Percentiles rank a stretch among this genome's conserved stretches.
Conservation (phyloP, 2,113 vertebrate genomes). For the Diglossa brunneiventris region DNA sequence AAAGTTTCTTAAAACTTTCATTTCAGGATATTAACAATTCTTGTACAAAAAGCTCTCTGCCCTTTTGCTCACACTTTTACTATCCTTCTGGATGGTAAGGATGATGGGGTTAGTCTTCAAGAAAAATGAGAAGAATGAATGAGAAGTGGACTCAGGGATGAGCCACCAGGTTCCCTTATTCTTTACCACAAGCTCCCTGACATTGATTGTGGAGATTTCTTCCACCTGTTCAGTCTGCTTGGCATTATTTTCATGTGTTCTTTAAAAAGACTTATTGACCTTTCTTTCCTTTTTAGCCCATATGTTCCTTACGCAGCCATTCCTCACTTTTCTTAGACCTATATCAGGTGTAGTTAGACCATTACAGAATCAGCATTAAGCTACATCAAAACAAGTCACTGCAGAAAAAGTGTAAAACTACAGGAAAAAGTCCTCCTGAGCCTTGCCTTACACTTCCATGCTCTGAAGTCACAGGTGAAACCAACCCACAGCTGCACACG, state of each 20-base stretch:
- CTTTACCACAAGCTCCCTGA: neutral
- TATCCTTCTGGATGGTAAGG: neutral
- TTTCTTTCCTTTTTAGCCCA: neutral
- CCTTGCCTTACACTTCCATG: neutral
- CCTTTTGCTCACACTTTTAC: neutral
- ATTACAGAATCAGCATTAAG: neutral
- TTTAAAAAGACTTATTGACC: neutral
- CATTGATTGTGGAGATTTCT: neutral
- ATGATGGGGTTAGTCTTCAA: neutral
- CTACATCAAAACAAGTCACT: neutral
- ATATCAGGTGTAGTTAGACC: neutral
- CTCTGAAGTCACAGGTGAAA: neutral
- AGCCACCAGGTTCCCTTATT: neutral
- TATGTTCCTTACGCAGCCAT: neutral
- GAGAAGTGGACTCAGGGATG: neutral
- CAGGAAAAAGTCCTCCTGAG: neutral
- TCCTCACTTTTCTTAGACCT: neutral
- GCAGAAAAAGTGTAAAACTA: neutral
- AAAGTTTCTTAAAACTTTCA: neutral
- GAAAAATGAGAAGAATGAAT: neutral
- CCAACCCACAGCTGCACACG: neutral
- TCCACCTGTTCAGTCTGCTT: neutral
- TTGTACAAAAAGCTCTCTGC: neutral
- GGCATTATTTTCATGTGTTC: neutral
- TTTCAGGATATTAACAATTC: neutral